phyloP scores from a whole-genome alignment of 2,113 vertebrate species.

The Sarotherodon lohbergeri region DNA sequence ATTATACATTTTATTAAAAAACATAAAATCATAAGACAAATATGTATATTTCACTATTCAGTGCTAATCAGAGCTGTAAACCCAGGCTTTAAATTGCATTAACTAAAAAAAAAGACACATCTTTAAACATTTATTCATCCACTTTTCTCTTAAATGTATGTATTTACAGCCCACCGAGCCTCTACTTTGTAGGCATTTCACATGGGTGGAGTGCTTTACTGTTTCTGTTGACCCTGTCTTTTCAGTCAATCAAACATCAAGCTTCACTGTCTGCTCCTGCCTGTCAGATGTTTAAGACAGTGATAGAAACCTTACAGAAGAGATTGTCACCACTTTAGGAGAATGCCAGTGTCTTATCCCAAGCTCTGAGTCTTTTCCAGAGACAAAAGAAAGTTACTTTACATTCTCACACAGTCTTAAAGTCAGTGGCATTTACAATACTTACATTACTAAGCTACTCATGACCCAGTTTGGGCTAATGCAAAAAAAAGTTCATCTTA shows the following conservation, averaged over 20 bases:
- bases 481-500: slow-evolving; percentile 2
- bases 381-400: slow-evolving; percentile 6
- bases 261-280: neutral
- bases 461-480: neutral
- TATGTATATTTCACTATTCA: neutral
- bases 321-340: slow-evolving; percentile 36
- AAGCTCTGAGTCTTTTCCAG: neutral
- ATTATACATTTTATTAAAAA: neutral
- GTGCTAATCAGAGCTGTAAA: neutral
- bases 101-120: neutral
- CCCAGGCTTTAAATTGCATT: neutral
- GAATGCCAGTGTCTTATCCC: neutral
- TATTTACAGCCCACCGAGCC: slow-evolving; percentile 11
- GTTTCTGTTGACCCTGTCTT: neutral
- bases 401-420: slow-evolving; percentile 37
- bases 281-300: neutral
- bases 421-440: neutral
- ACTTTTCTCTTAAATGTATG: neutral
- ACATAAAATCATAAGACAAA: neutral
- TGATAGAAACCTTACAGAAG: neutral
- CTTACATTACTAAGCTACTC: neutral
- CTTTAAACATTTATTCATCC: slow-evolving; percentile 27
- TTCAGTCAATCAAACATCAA: neutral
- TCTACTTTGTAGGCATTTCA: neutral
- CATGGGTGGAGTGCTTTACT: neutral